Conservation (phyloP, 2,797 vertebrate species). For the Danio albolineatus region DNA sequence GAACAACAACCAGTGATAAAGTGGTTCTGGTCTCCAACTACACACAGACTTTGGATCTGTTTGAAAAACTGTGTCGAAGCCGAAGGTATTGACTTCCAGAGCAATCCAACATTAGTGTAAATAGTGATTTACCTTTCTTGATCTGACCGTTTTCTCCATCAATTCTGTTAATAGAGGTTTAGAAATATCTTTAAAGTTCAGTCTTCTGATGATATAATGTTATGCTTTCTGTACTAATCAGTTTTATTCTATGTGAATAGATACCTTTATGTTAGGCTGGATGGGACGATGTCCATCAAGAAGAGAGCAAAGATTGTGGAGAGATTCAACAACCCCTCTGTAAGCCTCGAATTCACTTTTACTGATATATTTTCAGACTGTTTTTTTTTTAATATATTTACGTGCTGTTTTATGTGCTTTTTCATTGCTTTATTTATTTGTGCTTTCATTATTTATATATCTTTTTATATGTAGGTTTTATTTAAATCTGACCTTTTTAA, state of each 20-base stretch:
- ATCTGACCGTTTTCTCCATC: not conserved
- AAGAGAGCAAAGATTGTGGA: constrained; percentile 97
- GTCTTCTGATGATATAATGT: not conserved
- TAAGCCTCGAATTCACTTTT: constrained; percentile 77
- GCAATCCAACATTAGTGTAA: not conserved
- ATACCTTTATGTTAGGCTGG: constrained; percentile 93
- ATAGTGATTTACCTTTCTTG: not conserved
- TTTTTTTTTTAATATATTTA: no score
- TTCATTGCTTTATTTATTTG: no score
- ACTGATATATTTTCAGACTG: not conserved
- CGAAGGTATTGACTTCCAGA: constrained; percentile 81
- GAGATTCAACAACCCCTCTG: constrained; percentile 88
- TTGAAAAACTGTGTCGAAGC: constrained; percentile 92
- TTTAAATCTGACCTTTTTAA: no score
- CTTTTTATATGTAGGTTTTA: no score
- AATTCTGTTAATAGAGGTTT: not conserved
- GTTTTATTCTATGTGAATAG: constrained; percentile 69
- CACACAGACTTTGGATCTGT: constrained; percentile 95
- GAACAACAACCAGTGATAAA: constrained; percentile 89
- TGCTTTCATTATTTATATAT: no score
- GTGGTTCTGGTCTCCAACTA: constrained; percentile 98
- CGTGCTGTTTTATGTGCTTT: no score
- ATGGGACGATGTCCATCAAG: constrained; percentile 98
- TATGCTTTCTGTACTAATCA: no score
- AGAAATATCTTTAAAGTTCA: not conserved